phyloP scores from a whole-genome alignment of 2,888 invertebrate species.

The Micoletzkya japonica region DNA sequence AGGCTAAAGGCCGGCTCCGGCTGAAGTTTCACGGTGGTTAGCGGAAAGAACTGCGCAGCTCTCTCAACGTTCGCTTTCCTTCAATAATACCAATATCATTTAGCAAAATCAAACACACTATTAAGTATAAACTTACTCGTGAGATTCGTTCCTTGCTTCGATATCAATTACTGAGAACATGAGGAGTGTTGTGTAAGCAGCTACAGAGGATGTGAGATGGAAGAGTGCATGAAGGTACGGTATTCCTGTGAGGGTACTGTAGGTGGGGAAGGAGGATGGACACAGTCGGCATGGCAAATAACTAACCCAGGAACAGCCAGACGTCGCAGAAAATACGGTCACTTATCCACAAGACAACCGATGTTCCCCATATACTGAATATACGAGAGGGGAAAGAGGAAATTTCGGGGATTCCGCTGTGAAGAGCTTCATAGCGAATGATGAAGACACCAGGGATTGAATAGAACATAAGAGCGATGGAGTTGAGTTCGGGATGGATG shows the following conservation, averaged over 20 bases:
- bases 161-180: slow-evolving; percentile 62
- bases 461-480: slow-evolving; percentile 56
- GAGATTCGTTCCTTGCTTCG: slow-evolving; percentile 43
- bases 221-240: slow-evolving; percentile 61
- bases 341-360: slow-evolving; percentile 56
- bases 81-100: background rate
- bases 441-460: slow-evolving; percentile 54
- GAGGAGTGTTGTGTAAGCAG: slow-evolving; percentile 59
- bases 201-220: slow-evolving; percentile 56
- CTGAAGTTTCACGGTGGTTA: no score
- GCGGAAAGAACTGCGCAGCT: no score
- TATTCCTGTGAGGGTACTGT: slow-evolving; percentile 36
- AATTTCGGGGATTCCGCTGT: slow-evolving; percentile 55
- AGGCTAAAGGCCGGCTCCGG: no score
- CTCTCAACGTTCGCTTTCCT: no score
- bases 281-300: background rate
- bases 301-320: slow-evolving; percentile 56
- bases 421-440: slow-evolving; percentile 54
- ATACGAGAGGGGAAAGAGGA: slow-evolving; percentile 50
- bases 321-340: slow-evolving; percentile 58
- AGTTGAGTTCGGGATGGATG: slow-evolving; percentile 58
- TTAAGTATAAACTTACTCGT: slow-evolving; percentile 33
- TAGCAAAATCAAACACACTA: background rate
- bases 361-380: slow-evolving; percentile 54
- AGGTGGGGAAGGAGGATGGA: slow-evolving; percentile 8